Evolutionary conservation across 1,140 invertebrate genomes (phyloP).

Genomic region (Ladona fulva): DNA sequence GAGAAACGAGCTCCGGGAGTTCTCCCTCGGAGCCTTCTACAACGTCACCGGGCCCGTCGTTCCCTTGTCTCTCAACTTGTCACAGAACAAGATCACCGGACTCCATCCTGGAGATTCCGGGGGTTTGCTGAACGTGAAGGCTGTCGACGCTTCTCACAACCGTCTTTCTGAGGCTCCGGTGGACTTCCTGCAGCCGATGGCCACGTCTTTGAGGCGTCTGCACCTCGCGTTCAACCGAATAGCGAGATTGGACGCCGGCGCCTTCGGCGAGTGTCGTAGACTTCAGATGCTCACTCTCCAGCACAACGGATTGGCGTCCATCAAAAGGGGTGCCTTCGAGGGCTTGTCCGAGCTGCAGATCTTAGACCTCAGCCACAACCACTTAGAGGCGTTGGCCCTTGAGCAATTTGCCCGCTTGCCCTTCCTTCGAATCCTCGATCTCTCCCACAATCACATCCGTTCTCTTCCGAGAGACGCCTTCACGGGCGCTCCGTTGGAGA

Average conservation of each 20-base stretch:
- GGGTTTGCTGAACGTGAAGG: constrained; percentile 44
- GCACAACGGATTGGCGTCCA: constrained; percentile 60
- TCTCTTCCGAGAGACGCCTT: constrained; percentile 71
- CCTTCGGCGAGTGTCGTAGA: constrained; percentile 55
- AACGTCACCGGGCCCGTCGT: constrained; percentile 50
- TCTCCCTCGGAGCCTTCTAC: constrained; percentile 55
- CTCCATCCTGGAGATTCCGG: constrained; percentile 48
- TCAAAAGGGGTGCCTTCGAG: constrained; percentile 44
- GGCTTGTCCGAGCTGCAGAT: constrained; percentile 63
- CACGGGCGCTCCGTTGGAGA: constrained; percentile 66
- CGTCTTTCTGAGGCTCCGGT: constrained; percentile 53
- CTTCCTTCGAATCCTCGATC: constrained; percentile 62
- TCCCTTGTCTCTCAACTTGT: constrained; percentile 56
- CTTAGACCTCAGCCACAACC: constrained; percentile 69
- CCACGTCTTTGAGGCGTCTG: constrained; percentile 51
- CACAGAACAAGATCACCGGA: constrained; percentile 52
- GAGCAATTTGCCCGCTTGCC: constrained; percentile 72
- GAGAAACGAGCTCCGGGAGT: constrained; percentile 54
- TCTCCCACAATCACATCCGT: constrained; percentile 65
- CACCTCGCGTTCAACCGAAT: constrained; percentile 67
- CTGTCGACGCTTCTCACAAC: constrained; percentile 62
- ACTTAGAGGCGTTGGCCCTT: constrained; percentile 63
- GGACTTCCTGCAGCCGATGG: constrained; percentile 49
- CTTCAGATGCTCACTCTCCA: constrained; percentile 65
- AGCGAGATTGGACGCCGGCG: constrained; percentile 54